Percentiles rank a stretch among this genome's conserved stretches.
These are phyloP conservation scores for Drosophila teissieri DNA, from an alignment of 1,140 invertebrate species.

Conservation along the genomic window DNA sequence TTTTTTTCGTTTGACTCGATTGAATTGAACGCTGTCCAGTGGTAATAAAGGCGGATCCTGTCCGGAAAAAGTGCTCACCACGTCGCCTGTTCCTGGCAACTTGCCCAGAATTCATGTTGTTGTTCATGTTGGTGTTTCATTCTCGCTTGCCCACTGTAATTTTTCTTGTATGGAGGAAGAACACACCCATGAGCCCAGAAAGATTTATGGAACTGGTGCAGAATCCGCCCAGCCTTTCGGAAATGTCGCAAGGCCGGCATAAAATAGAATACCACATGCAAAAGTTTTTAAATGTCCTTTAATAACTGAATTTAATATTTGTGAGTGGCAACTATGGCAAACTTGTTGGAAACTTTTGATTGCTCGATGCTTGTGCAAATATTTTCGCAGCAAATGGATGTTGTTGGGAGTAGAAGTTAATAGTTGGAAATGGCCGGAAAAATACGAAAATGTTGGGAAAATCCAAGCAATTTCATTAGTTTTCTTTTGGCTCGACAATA, in stretches of 20 bases:
- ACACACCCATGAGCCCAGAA: constrained; percentile 26
- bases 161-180: constrained; percentile 63
- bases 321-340: constrained; percentile 25
- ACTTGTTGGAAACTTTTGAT: constrained; percentile 46
- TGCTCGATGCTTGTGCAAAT: constrained; percentile 27
- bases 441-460: not conserved
- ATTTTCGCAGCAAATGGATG: constrained; percentile 19
- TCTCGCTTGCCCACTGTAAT: constrained; percentile 54
- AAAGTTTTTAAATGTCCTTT: constrained; percentile 50
- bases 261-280: constrained; percentile 5
- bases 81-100: constrained; percentile 55
- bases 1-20: constrained; percentile 34
- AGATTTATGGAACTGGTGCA: constrained; percentile 69
- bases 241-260: constrained; percentile 5
- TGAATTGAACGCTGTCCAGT: constrained; percentile 49
- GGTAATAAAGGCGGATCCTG: constrained; percentile 38
- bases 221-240: constrained; percentile 17
- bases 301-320: constrained; percentile 52
- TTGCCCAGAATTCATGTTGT: no score
- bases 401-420: constrained; percentile 29
- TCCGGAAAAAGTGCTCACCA: constrained; percentile 51
- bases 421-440: constrained; percentile 15
- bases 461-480: not conserved
- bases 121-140: constrained; percentile 45
- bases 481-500: no score